Evolutionary conservation across 2,113 vertebrate species (phyloP).

Genomic region (Actenoides lindsayi): DNA sequence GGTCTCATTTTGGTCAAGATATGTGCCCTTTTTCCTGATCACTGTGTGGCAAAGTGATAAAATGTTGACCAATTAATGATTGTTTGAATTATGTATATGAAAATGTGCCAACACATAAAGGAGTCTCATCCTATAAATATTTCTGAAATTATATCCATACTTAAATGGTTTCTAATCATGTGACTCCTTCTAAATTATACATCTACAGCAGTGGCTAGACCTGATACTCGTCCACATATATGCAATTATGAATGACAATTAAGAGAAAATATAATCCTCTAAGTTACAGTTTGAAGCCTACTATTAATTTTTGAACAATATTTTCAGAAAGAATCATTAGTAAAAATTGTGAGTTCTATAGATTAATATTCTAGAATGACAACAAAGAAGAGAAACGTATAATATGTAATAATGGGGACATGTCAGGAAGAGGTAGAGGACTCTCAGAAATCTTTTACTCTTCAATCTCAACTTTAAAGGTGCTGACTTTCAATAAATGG

Average conservation of each 20-base stretch:
- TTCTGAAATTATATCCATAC: not conserved
- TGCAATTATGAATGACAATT: not conserved
- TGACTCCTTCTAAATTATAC: not conserved
- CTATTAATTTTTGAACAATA: not conserved
- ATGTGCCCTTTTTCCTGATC: not conserved
- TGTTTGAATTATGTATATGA: not conserved
- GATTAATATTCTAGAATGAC: not conserved
- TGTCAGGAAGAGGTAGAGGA: not conserved
- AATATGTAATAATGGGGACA: not conserved
- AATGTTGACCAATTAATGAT: not conserved
- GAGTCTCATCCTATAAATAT: not conserved
- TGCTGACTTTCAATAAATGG: not conserved
- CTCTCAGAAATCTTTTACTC: not conserved
- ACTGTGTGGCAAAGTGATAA: not conserved
- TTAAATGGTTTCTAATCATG: not conserved
- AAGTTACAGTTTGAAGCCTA: not conserved
- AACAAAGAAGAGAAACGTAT: not conserved
- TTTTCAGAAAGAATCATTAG: not conserved
- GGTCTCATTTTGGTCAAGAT: not conserved
- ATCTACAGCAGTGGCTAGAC: not conserved
- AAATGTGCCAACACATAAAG: not conserved
- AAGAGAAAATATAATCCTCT: not conserved
- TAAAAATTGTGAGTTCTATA: not conserved
- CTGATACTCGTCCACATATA: not conserved
- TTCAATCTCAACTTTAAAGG: not conserved